Percentiles rank a stretch among this genome's conserved stretches.
These are phyloP conservation scores for Leptinotarsa tumamoca DNA, from an alignment of 2,888 invertebrate genomes.

Conservation along the genomic window DNA sequence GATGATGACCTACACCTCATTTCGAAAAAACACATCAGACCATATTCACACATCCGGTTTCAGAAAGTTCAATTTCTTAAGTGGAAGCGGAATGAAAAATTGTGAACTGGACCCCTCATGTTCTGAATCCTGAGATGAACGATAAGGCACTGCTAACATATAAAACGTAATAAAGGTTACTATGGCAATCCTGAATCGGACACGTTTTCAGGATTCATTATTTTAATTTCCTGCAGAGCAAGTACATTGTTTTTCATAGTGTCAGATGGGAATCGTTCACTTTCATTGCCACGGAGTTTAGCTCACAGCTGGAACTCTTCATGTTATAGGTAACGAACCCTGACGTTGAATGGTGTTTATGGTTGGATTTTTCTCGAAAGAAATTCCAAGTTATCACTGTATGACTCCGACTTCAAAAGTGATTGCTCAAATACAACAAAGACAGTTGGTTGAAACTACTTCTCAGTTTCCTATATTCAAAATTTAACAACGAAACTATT, in stretches of 20 bases:
- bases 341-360: slow-evolving; percentile 8
- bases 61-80: background rate
- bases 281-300: slow-evolving; percentile 36
- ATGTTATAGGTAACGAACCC: slow-evolving; percentile 16
- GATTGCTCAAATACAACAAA: too few relatives aligned
- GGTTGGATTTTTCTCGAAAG: background rate
- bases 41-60: background rate
- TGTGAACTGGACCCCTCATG: background rate
- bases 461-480: too few relatives aligned
- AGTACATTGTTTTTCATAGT: slow-evolving; percentile 43
- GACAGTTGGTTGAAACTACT: too few relatives aligned
- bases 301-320: slow-evolving; percentile 22
- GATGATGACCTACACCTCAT: too few relatives aligned
- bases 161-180: slow-evolving; percentile 38
- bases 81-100: background rate
- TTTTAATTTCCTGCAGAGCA: slow-evolving; percentile 49
- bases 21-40: background rate
- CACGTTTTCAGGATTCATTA: slow-evolving; percentile 48
- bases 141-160: slow-evolving; percentile 4
- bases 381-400: slow-evolving; percentile 2
- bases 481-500: too few relatives aligned
- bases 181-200: slow-evolving; percentile 33
- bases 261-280: slow-evolving; percentile 35
- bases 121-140: background rate
- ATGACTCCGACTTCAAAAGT: background rate